These are phyloP conservation scores for Spizaetus ornatus DNA, from an alignment of 2,113 vertebrate genomes.

Conservation along the genomic window DNA sequence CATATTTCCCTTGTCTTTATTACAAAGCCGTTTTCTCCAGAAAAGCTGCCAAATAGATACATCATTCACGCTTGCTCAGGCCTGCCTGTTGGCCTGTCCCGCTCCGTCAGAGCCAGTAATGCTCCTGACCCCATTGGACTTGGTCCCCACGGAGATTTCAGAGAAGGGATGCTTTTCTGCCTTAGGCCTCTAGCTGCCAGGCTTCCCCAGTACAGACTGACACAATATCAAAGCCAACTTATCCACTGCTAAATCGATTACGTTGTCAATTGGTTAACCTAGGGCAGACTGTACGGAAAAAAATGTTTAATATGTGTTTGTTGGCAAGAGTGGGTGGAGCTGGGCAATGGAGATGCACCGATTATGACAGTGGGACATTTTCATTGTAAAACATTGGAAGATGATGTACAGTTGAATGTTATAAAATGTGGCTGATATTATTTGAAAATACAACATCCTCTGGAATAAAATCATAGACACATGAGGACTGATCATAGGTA, in stretches of 20 bases:
- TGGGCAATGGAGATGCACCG: neutral
- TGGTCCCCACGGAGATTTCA: neutral
- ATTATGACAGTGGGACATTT: neutral
- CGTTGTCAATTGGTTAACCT: neutral
- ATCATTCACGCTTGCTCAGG: neutral
- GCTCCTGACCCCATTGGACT: neutral
- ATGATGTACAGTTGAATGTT: neutral
- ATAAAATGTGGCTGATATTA: neutral
- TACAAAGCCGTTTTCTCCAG: neutral
- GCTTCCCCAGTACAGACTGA: neutral
- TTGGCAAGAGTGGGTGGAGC: neutral
- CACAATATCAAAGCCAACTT: neutral
- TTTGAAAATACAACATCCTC: neutral
- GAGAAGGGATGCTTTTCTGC: neutral
- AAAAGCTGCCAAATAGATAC: neutral
- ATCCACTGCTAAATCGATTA: conserved; percentile 1
- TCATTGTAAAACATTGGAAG: neutral
- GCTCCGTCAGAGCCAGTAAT: neutral
- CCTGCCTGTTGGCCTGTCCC: neutral
- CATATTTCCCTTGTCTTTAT: neutral
- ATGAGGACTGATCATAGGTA: neutral
- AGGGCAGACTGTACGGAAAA: neutral
- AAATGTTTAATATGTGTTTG: neutral
- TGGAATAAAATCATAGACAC: neutral
- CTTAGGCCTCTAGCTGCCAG: neutral